Percentiles rank a stretch among this genome's conserved stretches.
Conservation (phyloP, 2,888 invertebrate species). For the Acanthosoma haemorrhoidale region DNA sequence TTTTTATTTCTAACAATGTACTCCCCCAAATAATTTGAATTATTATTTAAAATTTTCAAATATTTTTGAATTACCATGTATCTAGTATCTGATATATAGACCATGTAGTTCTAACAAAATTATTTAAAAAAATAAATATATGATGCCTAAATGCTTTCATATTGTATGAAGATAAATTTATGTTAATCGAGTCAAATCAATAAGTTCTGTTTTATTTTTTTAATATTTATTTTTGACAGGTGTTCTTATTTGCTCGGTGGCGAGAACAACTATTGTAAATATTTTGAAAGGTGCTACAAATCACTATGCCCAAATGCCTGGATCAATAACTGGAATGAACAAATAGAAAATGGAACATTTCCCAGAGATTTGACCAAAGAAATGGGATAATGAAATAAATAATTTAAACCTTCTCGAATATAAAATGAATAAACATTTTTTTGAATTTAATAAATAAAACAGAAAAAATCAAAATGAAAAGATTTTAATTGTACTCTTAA, state of each 20-base stretch:
- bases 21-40: too few species aligned
- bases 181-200: too few species aligned
- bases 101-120: too few species aligned
- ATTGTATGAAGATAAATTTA: too few species aligned
- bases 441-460: neutral
- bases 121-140: too few species aligned
- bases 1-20: too few species aligned
- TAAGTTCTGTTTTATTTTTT: neutral
- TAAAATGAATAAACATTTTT: neutral
- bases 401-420: neutral
- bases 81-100: too few species aligned
- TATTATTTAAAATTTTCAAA: too few species aligned
- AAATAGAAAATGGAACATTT: conserved; percentile 70
- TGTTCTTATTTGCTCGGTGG: conserved; percentile 83
- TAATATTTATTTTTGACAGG: conserved; percentile 47
- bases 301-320: conserved; percentile 81
- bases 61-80: too few species aligned
- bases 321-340: conserved; percentile 82
- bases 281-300: conserved; percentile 77
- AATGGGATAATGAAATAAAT: conserved; percentile 30
- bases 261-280: conserved; percentile 77
- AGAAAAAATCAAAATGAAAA: too few species aligned
- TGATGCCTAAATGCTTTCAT: too few species aligned
- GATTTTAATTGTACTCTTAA: too few species aligned
- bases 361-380: conserved; percentile 46